Percentiles rank a stretch among this genome's conserved stretches.
phyloP scores from a whole-genome alignment of 2,888 invertebrate species.

The Adineta ricciae region DNA sequence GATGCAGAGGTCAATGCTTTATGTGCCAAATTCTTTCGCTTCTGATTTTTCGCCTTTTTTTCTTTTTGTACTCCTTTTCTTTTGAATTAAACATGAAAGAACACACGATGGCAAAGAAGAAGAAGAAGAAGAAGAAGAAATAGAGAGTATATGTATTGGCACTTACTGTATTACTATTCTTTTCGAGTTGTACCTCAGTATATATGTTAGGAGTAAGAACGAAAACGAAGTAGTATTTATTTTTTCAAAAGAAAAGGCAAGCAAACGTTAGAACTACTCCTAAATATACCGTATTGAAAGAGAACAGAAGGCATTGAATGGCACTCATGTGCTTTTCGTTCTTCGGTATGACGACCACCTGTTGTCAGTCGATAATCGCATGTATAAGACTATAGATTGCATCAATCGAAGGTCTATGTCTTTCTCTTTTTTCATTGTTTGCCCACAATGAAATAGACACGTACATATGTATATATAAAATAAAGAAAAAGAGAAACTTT shows the following conservation, averaged over 20 bases:
- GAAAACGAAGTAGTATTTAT: background rate
- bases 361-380: background rate
- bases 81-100: background rate
- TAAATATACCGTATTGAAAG: background rate
- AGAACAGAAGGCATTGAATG: background rate
- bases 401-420: background rate
- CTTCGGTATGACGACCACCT: background rate
- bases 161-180: background rate
- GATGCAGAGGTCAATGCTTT: background rate
- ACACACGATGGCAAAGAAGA: no score
- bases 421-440: background rate
- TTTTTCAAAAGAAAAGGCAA: background rate
- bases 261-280: background rate
- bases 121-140: slow-evolving; percentile 1
- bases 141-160: background rate
- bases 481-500: background rate
- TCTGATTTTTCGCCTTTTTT: background rate
- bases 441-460: background rate
- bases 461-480: background rate
- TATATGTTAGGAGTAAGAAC: background rate
- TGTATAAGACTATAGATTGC: background rate
- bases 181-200: background rate
- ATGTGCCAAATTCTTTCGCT: background rate
- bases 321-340: background rate
- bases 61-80: background rate